These are phyloP conservation scores for Tadarida brasiliensis DNA, from an alignment of 2,797 vertebrate genomes.

Conservation along the genomic window DNA sequence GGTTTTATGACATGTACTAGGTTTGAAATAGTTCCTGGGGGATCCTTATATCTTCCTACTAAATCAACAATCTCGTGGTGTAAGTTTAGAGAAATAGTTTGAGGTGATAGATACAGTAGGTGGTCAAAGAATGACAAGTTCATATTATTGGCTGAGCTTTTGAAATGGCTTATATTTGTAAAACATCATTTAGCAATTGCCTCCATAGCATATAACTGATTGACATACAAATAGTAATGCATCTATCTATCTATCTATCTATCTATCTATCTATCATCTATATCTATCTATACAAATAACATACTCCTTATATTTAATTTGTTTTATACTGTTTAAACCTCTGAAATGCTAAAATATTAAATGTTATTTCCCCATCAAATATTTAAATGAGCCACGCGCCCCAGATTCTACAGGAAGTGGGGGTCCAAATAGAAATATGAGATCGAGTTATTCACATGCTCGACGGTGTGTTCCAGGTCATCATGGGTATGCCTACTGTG, in stretches of 20 bases:
- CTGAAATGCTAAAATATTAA: background rate
- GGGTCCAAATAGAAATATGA: background rate
- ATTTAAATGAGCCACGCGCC: background rate
- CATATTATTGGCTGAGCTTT: background rate
- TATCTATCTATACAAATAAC: background rate
- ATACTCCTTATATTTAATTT: slow-evolving; percentile 10
- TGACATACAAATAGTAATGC: background rate
- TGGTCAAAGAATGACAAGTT: background rate
- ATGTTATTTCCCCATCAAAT: background rate
- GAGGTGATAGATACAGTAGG: background rate
- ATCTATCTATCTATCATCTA: background rate
- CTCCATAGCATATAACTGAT: background rate
- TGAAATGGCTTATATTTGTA: slow-evolving; percentile 28
- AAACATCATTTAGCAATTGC: slow-evolving; percentile 46
- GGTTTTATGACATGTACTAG: background rate
- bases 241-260: background rate
- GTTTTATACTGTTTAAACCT: background rate
- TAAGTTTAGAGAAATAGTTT: slow-evolving; percentile 47
- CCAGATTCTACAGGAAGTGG: background rate
- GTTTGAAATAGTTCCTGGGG: background rate
- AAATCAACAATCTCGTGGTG: background rate
- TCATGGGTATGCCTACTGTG: fast-evolving
- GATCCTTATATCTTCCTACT: background rate
- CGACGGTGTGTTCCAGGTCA: fast-evolving
- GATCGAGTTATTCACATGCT: background rate